Conservation (phyloP, 2,113 vertebrate genomes). For the Semnornis frantzii region DNA sequence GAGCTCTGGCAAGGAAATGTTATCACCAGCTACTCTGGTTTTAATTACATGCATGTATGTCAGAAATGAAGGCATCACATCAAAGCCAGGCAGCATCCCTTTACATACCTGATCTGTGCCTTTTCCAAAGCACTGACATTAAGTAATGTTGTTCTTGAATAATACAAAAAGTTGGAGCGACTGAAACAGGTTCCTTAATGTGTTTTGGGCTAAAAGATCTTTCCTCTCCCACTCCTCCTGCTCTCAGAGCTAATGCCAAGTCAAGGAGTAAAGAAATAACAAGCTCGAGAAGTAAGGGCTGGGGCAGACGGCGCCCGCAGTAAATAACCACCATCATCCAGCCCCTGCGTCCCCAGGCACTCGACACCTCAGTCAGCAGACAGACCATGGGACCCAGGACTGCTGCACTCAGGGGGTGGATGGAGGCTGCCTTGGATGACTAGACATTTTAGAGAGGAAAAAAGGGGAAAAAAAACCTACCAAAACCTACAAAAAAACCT, state of each 20-base stretch:
- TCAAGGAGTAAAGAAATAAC: background rate
- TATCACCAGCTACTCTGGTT: background rate
- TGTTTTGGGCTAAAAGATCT: background rate
- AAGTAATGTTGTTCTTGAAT: background rate
- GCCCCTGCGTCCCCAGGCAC: background rate
- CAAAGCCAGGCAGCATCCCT: background rate
- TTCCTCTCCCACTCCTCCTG: background rate
- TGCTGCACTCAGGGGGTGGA: fast-evolving
- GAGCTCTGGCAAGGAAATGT: background rate
- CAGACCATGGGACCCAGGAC: background rate
- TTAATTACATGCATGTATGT: background rate
- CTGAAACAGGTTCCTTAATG: background rate
- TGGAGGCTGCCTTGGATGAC: background rate
- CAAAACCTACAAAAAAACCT: background rate
- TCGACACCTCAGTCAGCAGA: fast-evolving
- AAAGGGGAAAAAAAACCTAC: background rate
- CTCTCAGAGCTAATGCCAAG: background rate
- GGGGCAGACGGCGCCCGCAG: background rate
- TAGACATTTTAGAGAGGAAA: background rate
- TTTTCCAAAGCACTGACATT: constrained; percentile 2
- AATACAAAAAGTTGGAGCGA: background rate
- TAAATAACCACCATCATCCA: fast-evolving
- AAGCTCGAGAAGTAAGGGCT: background rate
- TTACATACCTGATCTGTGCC: background rate
- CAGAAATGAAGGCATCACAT: background rate